A percentile compares a stretch with the other conserved stretches of the same genome.
Evolutionary conservation across 2,888 invertebrate species (phyloP).

Genomic region (Synergus umbraculus): DNA sequence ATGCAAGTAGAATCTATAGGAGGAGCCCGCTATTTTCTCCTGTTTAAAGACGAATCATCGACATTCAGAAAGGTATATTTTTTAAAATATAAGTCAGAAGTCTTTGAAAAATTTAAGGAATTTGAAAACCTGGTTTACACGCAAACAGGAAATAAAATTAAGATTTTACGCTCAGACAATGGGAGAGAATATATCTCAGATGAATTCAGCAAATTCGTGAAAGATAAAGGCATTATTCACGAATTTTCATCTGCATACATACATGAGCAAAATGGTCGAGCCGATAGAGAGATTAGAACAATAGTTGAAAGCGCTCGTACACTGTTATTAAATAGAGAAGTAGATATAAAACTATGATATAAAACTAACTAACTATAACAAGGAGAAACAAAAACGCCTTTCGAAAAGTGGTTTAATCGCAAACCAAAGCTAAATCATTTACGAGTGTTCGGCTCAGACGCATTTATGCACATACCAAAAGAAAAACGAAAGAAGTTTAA

Average conservation of each 20-base stretch:
- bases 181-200: constrained; percentile 3
- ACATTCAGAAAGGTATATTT: background rate
- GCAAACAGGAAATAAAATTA: constrained; percentile 42
- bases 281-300: constrained; percentile 15
- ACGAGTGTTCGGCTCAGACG: constrained; percentile 52
- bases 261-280: constrained; percentile 36
- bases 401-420: constrained; percentile 52
- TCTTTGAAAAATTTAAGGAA: constrained; percentile 12
- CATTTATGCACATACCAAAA: constrained; percentile 53
- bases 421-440: constrained; percentile 49
- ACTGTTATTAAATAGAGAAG: too few relatives aligned
- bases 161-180: constrained; percentile 40
- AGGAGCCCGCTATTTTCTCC: background rate
- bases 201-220: background rate
- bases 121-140: constrained; percentile 18
- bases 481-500: constrained; percentile 39
- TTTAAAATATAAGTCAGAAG: constrained; percentile 7
- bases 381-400: constrained; percentile 48
- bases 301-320: constrained; percentile 36
- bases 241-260: constrained; percentile 43
- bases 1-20: too few relatives aligned
- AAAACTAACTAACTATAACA: too few relatives aligned
- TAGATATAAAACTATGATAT: constrained; percentile 22
- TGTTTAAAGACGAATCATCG: background rate
- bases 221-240: constrained; percentile 33